A percentile compares a stretch with the other conserved stretches of the same genome.
phyloP scores from a whole-genome alignment of 1,140 invertebrate genomes.

The Heliothis virescens region DNA sequence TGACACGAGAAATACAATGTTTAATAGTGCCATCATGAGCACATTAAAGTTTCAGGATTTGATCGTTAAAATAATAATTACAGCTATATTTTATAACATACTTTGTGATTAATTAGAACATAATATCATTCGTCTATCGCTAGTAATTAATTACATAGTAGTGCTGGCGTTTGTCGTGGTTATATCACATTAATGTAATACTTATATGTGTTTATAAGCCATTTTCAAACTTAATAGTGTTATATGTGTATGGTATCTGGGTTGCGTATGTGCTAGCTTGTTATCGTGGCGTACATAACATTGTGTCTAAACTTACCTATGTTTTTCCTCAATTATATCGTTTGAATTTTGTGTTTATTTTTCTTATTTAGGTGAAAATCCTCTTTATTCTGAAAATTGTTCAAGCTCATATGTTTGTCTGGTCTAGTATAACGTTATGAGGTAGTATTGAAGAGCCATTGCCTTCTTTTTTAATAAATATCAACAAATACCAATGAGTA shows the following conservation, averaged over 20 bases:
- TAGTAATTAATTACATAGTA: conserved; percentile 24
- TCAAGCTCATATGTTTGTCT: too few species aligned
- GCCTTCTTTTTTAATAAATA: too few species aligned
- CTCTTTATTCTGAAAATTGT: neutral
- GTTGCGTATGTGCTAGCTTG: conserved; percentile 8
- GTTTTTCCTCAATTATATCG: conserved; percentile 12
- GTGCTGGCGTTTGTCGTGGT: conserved; percentile 7
- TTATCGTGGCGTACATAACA: conserved; percentile 12
- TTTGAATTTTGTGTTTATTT: neutral
- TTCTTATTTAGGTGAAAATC: neutral
- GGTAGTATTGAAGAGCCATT: too few species aligned
- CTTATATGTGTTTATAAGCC: conserved; percentile 31
- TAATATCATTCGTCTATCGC: conserved; percentile 37
- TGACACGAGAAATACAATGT: neutral
- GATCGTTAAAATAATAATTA: neutral
- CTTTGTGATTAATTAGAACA: conserved; percentile 22
- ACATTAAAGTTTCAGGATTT: neutral
- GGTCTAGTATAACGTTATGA: too few species aligned
- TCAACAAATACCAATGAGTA: too few species aligned
- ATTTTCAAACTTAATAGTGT: conserved; percentile 46
- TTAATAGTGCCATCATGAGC: neutral
- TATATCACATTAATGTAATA: conserved; percentile 32
- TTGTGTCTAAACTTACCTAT: neutral
- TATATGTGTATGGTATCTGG: conserved; percentile 6
- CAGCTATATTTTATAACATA: neutral